Base-by-base conservation (phyloP, 1,140 invertebrate species). In the Hesperophylax magnus region DNA sequence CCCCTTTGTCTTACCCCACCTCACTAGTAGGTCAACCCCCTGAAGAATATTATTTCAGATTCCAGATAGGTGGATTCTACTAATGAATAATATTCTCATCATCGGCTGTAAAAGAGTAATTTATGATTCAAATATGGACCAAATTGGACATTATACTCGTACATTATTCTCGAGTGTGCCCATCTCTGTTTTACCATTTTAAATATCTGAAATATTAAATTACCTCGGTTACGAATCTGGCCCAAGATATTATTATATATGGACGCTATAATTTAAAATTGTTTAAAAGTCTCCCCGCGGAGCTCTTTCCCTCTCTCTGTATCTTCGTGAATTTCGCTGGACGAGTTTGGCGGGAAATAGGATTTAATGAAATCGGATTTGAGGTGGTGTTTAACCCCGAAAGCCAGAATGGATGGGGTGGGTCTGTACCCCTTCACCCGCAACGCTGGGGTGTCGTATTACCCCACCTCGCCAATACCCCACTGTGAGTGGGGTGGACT, bases 361-460 rank as follows among this genome's bases (percentile, higher is more conserved):
- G 69, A 81, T 81, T 78, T 78, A 78, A 78, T 72, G 80, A 81
- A 81, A 78, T 78, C 77, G 80, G 80, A 76, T 81, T 78, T 78
- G 76, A 75, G 65, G 65, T 67, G 52, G 67, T 74, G 76, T 53
- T 80, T 65, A 74, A 58, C 75, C 75, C 53, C 72, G 34, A 39
- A 54, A 31, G 22, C 80, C 34, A 63, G 56, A 76, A 31, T 31
- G 31, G 53, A 17, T 61, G 34, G 47, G 47, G 63, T 34, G 61
- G 31, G 31, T 22, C 17, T 7, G 71, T 47, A 58, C 71, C 53
- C 34, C 63, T 31, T 22, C 63, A 24, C n/a, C 69, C 69, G 24
- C 34, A 47, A 47, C 17, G 39, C 67, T 47, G 15, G 69, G 69
- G n/a, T 47, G 39, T 11, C 9, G n/a, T 27, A 67, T 24, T 24